Percentiles rank a stretch among this genome's conserved stretches.
Conservation (phyloP, 2,888 invertebrate genomes). For the Augochlorella aurata region DNA sequence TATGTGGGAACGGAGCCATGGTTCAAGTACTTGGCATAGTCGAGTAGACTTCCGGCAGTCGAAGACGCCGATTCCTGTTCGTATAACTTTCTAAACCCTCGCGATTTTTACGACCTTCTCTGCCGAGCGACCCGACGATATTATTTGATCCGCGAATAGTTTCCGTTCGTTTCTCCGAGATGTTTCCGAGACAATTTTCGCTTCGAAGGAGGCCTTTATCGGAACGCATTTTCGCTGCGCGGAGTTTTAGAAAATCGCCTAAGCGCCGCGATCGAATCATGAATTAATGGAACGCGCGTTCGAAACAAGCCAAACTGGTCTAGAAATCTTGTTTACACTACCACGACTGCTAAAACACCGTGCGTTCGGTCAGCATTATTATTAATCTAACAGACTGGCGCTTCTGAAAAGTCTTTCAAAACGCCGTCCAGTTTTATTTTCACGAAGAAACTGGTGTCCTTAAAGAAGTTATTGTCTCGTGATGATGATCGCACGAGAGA, state of each 20-base stretch:
- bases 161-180: not conserved
- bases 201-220: too few relatives aligned
- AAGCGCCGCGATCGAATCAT: not conserved
- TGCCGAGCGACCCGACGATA: not conserved
- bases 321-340: not conserved
- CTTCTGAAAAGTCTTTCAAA: too few relatives aligned
- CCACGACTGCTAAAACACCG: not conserved
- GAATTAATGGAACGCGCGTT: not conserved
- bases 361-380: not conserved
- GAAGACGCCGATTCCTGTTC: slow-evolving; percentile 7
- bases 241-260: not conserved
- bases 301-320: slow-evolving; percentile 8
- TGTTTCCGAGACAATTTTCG: too few relatives aligned
- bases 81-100: slow-evolving; percentile 5
- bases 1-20: slow-evolving; percentile 1
- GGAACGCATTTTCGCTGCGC: not conserved
- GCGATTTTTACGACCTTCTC: slow-evolving; percentile 3
- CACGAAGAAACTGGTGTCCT: too few relatives aligned
- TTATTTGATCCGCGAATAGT: not conserved
- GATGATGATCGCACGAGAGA: not conserved
- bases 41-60: slow-evolving; percentile 8
- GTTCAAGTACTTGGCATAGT: slow-evolving; percentile 25
- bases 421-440: too few relatives aligned
- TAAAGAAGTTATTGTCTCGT: too few relatives aligned
- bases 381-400: not conserved